These are phyloP conservation scores for Gallinago undulata DNA, from an alignment of 2,113 vertebrate genomes.

Conservation along the genomic window DNA sequence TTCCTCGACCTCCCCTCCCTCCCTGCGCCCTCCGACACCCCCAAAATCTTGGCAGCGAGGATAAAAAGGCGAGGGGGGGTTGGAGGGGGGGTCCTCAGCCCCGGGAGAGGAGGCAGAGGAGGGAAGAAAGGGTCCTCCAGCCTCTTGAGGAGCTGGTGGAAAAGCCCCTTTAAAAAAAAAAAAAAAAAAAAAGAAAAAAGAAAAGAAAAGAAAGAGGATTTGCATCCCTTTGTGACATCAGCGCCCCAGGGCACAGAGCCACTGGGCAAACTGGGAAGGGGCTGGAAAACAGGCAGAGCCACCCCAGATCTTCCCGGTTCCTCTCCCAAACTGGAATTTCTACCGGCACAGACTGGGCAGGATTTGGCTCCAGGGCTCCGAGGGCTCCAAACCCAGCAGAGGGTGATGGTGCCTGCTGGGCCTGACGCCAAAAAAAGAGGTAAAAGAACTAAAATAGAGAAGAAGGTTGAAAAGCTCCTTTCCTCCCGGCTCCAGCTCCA, in stretches of 20 bases:
- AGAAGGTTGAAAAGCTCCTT: not conserved
- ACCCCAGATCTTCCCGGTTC: not conserved
- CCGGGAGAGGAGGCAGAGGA: not conserved
- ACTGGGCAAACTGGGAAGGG: not conserved
- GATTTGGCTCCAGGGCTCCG: not conserved
- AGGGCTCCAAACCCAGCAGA: not conserved
- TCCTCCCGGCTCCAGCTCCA: not conserved
- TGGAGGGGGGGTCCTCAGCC: no score
- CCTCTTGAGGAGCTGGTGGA: not conserved
- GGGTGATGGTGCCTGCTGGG: not conserved
- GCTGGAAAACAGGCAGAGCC: not conserved
- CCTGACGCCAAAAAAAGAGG: no score
- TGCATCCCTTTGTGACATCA: not conserved
- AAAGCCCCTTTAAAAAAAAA: not conserved
- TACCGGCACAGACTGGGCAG: rapidly evolving
- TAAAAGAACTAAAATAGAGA: not conserved
- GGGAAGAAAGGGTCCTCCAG: rapidly evolving
- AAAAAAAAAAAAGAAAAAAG: not conserved
- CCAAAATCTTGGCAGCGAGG: not conserved
- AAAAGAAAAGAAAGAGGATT: not conserved
- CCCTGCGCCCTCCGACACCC: rapidly evolving
- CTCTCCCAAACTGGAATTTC: not conserved
- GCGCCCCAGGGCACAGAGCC: not conserved
- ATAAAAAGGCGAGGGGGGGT: no score
- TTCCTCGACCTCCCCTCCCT: not conserved